phyloP scores from a whole-genome alignment of 1,140 invertebrate genomes.

The Homalodisca vitripennis region DNA sequence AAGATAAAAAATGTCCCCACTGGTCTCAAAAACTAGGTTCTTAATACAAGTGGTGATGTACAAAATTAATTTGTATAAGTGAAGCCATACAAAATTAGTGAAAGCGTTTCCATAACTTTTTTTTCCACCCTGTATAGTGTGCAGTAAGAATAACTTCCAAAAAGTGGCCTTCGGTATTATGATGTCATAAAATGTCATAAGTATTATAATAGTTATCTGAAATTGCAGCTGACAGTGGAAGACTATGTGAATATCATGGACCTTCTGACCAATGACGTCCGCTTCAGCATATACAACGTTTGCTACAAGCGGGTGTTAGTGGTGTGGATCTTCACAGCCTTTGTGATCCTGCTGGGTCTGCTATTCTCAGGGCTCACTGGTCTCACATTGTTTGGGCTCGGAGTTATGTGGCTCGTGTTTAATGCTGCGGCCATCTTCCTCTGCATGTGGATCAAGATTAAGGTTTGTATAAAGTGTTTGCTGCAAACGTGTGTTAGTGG shows the following conservation, averaged over 20 bases:
- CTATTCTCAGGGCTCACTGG: slow-evolving; percentile 85
- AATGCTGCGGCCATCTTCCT: slow-evolving; percentile 91
- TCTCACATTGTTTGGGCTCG: slow-evolving; percentile 80
- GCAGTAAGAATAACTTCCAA: too few species aligned
- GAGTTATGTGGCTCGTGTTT: slow-evolving; percentile 85
- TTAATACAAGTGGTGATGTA: too few species aligned
- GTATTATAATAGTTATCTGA: not conserved
- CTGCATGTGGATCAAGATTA: slow-evolving; percentile 91
- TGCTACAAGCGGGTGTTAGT: slow-evolving; percentile 90
- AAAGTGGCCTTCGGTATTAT: too few species aligned
- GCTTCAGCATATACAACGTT: slow-evolving; percentile 90
- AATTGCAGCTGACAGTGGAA: slow-evolving; percentile 81
- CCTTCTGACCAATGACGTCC: slow-evolving; percentile 83
- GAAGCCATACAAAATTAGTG: too few species aligned
- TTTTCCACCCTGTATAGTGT: too few species aligned
- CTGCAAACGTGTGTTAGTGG: slow-evolving; percentile 85
- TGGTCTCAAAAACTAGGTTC: too few species aligned
- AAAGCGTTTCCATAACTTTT: too few species aligned
- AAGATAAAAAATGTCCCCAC: too few species aligned
- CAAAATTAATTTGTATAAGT: too few species aligned
- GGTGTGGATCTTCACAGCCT: slow-evolving; percentile 85
- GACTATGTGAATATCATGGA: slow-evolving; percentile 94
- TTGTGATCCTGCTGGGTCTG: slow-evolving; percentile 81
- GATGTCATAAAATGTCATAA: slow-evolving; percentile 20
- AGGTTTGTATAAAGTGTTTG: slow-evolving; percentile 79